Evolutionary conservation across 2,113 vertebrate species (phyloP), one percentile per base, ranked within the genome.

Genomic region (Coturnix japonica): DNA sequence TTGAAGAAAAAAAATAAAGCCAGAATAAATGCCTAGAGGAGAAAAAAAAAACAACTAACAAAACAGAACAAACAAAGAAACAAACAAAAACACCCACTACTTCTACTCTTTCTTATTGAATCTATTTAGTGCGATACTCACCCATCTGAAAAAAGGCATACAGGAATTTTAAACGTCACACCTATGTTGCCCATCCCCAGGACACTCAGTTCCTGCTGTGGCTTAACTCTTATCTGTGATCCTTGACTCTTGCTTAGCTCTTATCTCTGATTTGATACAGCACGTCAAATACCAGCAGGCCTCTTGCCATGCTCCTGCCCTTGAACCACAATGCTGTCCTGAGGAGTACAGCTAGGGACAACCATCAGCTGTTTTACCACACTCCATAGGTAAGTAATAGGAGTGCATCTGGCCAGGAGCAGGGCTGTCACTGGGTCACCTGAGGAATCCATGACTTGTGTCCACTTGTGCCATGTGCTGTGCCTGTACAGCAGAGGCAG

Each of bases 391-490:
- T 46, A 53, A 0, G 6, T 23, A 76, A 57, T 0, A 1, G 51
- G 26, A 89, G 13, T 0, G 2, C 8, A 26, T 17, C 59, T 31
- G 47, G 26, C 6, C 0, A 1, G 56, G 28, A 82, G 25, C 0
- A 1, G 30, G 35, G n/a, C 25, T 82, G 77, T 26, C 1, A 0
- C 11, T 28, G 31, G 60, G 35, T 33, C 63, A 83, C 17, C 30
- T n/a, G 8, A 23, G 31, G 59, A 63, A 82, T 8, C 30, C 35
- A 51, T 13, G 39, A 46, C 51, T 72, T 57, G 35, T 1, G 3
- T 8, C 30, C 0, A 0, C 0, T 0, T 13, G 7, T 23, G 71
- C 43, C 43, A 35, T 11, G 1, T 22, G 53, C n/a, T 51, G 25
- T 43, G 57, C 26, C 64, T 25, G 8, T 20, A n/a, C 3, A 30